Conservation (phyloP, 2,888 invertebrate genomes). For the Drosophila emarginata region DNA sequence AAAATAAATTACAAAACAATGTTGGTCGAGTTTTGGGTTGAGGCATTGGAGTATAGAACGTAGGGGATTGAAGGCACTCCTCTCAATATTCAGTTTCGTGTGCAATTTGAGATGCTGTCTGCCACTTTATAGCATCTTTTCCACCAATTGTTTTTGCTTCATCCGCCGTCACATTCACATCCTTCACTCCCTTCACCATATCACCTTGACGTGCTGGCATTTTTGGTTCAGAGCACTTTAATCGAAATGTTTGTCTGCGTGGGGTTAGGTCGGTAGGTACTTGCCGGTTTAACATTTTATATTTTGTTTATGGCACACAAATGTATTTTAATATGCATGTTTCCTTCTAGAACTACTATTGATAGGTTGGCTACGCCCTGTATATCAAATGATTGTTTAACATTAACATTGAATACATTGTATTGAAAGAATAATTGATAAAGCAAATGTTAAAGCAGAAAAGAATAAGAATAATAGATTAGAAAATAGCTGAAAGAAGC, state of each 20-base stretch:
- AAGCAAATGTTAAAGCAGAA: background rate
- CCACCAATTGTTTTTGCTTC: constrained; percentile 23
- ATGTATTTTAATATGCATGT: constrained; percentile 28
- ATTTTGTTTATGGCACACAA: constrained; percentile 69
- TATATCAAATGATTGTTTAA: constrained; percentile 51
- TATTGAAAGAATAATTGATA: background rate
- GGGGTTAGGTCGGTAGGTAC: background rate
- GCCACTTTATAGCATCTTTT: constrained; percentile 42
- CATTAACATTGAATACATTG: constrained; percentile 35
- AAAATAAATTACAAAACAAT: constrained; percentile 78
- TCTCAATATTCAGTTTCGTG: constrained; percentile 31
- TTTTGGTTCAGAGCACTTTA: constrained; percentile 66
- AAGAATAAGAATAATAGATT: background rate
- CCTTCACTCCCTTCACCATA: background rate
- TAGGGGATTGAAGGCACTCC: background rate
- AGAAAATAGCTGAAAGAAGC: no score
- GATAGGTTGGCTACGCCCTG: constrained; percentile 36
- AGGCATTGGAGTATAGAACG: background rate
- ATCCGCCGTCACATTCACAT: background rate
- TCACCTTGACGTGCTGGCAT: constrained; percentile 63
- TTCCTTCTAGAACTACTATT: constrained; percentile 52
- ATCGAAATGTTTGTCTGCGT: constrained; percentile 53
- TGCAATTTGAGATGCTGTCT: constrained; percentile 41
- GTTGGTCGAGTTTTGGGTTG: constrained; percentile 36
- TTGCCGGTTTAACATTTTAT: constrained; percentile 47